These are phyloP conservation scores for Ophion costatus DNA, from an alignment of 2,888 invertebrate genomes.

Conservation along the genomic window DNA sequence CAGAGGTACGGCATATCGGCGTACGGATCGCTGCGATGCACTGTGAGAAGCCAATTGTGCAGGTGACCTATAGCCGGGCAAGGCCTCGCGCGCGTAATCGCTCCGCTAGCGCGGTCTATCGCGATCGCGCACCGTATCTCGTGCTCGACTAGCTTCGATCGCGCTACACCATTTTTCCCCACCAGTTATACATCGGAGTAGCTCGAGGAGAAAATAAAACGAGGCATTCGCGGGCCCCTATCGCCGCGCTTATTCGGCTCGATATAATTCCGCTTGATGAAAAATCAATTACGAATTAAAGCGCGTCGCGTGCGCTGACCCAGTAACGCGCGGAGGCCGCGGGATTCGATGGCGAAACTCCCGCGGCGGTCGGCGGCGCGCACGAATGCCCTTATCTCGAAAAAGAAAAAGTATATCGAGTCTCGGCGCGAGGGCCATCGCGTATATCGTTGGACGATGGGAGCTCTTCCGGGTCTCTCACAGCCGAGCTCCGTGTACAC, in stretches of 20 bases:
- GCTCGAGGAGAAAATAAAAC: neutral
- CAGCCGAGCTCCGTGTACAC: slow-evolving; percentile 34
- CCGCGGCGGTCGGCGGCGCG: neutral
- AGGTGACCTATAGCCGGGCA: slow-evolving; percentile 68
- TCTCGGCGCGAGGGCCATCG: neutral
- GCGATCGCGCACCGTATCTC: neutral
- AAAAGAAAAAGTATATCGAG: slow-evolving; percentile 28
- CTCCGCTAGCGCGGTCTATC: neutral
- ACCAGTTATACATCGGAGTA: neutral
- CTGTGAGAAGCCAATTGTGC: slow-evolving; percentile 70
- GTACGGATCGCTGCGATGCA: slow-evolving; percentile 16
- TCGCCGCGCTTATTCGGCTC: neutral
- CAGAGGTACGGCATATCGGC: neutral
- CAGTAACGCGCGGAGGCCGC: neutral
- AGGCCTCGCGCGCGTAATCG: slow-evolving; percentile 60
- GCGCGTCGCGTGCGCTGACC: neutral
- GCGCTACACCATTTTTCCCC: neutral
- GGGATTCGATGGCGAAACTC: neutral
- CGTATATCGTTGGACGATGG: slow-evolving; percentile 12
- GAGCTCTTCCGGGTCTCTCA: slow-evolving; percentile 66
- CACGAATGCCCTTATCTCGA: slow-evolving; percentile 52
- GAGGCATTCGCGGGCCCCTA: no score
- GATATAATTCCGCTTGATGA: neutral
- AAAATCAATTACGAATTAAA: slow-evolving; percentile 1
- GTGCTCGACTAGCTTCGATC: neutral